phyloP scores from a whole-genome alignment of 2,888 invertebrate genomes.

The Athetis lepigone region DNA sequence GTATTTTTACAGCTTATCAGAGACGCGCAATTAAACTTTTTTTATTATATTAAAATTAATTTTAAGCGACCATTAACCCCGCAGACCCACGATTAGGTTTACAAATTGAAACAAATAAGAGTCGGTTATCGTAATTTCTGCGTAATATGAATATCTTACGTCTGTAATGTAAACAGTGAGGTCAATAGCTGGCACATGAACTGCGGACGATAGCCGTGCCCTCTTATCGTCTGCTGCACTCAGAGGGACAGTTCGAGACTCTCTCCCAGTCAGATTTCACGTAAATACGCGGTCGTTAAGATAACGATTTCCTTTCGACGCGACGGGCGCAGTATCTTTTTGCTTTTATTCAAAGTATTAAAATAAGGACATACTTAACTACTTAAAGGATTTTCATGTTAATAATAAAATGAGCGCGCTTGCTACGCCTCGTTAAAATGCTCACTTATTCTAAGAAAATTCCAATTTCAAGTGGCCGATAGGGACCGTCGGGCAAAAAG shows the following conservation, averaged over 20 bases:
- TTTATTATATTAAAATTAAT: constrained; percentile 80
- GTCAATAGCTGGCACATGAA: constrained; percentile 89
- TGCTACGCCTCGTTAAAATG: constrained; percentile 54
- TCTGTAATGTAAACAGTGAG: constrained; percentile 84
- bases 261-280: constrained; percentile 88
- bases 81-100: constrained; percentile 78
- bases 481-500: constrained; percentile 77
- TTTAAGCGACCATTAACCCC: constrained; percentile 85
- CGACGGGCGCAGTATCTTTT: constrained; percentile 78
- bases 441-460: constrained; percentile 56
- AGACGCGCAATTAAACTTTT: constrained; percentile 65
- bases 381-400: constrained; percentile 80
- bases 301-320: constrained; percentile 88
- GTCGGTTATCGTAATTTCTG: constrained; percentile 78
- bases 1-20: constrained; percentile 58
- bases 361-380: constrained; percentile 76
- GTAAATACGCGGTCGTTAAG: constrained; percentile 87
- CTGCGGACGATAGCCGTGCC: constrained; percentile 79
- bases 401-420: constrained; percentile 73
- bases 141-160: constrained; percentile 76
- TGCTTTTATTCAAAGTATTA: constrained; percentile 83
- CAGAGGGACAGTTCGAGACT: constrained; percentile 81
- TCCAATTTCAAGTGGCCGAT: constrained; percentile 54
- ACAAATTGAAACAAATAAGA: constrained; percentile 82
- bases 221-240: constrained; percentile 86